Evolutionary conservation across 1,140 invertebrate species (phyloP), one percentile per base, ranked within the genome.

Genomic region (Saccostrea echinata): DNA sequence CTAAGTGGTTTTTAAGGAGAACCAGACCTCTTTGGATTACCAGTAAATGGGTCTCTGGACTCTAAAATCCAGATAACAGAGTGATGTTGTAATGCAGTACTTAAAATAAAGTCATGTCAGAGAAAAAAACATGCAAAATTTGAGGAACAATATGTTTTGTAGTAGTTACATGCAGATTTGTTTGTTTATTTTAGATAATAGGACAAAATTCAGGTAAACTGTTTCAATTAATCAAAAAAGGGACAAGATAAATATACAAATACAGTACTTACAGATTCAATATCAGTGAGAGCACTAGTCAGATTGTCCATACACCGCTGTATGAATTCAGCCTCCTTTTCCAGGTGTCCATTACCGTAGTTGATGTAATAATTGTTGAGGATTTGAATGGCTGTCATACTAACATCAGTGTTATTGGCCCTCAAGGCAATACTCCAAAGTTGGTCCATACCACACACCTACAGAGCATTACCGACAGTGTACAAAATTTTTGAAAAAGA

Each of bases 311-410:
- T 99, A 92, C 98, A 98, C 89, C 93, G 89, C 84, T 94, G 96
- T 0, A 99, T 97, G 94, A 99, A 99, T 93, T 98, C 98, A 87
- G 97, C 97, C 94, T 99, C 98, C 90, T 98, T 97, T 86, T 98
- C 97, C 35, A 98, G 93, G 12, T 92, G 90, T 43, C 94, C 94
- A 89, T 92, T 93, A 84, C 94, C 94, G 87, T 93, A 97, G 35
- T 97, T 97, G 96, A 98, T 98, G 94, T 98, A 99, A 92, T 98
- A 98, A 91, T 97, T 97, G 93, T 98, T 99, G 53, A 99, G 95
- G 93, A 98, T 98, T 92, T 98, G 97, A 87, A 98, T 99, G 0
- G 98, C 98, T 8, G 98, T 97, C 96, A 98, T 97, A 88, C 97
- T 98, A 0, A 99, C 98, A 94, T 99, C 98, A 57, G 97, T 98